Percentiles rank a stretch among this genome's conserved stretches.
Conservation (phyloP, 2,888 invertebrate species). For the Hofmannophila pseudospretella region DNA sequence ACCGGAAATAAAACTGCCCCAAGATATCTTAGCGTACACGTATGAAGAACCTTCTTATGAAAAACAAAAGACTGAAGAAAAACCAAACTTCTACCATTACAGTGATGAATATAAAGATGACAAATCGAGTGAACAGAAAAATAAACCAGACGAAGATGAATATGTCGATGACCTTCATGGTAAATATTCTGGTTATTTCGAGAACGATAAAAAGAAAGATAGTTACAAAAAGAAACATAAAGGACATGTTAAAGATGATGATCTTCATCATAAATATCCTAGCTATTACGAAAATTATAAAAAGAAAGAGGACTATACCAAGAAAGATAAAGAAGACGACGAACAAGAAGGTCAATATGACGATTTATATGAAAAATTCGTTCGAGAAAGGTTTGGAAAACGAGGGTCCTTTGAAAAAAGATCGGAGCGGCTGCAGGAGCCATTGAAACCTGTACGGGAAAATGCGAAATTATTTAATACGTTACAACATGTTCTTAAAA, state of each 20-base stretch:
- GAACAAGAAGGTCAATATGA: constrained; percentile 40
- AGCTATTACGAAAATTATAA: constrained; percentile 20
- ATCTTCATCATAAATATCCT: constrained; percentile 22
- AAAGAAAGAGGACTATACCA: constrained; percentile 32
- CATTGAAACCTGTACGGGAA: constrained; percentile 23
- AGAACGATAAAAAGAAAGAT: constrained; percentile 23
- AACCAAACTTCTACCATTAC: constrained; percentile 32
- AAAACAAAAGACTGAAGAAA: constrained; percentile 24
- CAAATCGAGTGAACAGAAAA: constrained; percentile 10
- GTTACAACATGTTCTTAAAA: constrained; percentile 55
- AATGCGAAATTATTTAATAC: constrained; percentile 49
- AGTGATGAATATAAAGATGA: constrained; percentile 22
- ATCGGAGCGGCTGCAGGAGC: constrained; percentile 42
- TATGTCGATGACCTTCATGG: constrained; percentile 23
- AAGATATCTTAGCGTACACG: constrained; percentile 58
- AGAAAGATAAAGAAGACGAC: constrained; percentile 26
- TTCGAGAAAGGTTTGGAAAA: constrained; percentile 66
- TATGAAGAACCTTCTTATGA: constrained; percentile 36
- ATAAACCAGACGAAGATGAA: constrained; percentile 21
- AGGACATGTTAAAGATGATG: constrained; percentile 23
- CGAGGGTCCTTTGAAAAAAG: constrained; percentile 47
- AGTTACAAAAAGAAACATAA: constrained; percentile 34
- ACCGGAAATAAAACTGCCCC: constrained; percentile 68
- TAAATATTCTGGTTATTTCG: constrained; percentile 22
- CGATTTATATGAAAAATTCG: constrained; percentile 69